Evolutionary conservation across 53 echinoderm and acorn worm species (phyloP), one percentile per base, ranked within the genome.

Genomic region (Crossaster papposus): DNA sequence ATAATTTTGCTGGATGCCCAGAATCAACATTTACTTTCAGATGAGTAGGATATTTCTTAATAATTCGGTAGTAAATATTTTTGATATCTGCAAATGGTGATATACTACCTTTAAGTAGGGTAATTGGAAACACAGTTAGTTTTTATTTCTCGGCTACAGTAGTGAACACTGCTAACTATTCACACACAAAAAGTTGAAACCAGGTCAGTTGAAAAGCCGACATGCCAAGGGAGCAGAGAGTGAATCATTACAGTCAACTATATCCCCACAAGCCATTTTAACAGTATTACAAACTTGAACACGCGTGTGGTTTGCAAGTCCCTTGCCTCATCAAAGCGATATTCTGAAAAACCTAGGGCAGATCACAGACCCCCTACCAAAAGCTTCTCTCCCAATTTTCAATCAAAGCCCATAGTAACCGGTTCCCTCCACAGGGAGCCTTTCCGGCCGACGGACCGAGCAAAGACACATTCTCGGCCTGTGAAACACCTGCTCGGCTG

Each of bases 401-500:
- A 18, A 58, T 58, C 58, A 58, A 58, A 24, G 35, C 64, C 22
- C 52, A 24, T 29, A 23, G 14, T 34, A 81, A 31, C 75, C 44
- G 44, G 75, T 13, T 33, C 68, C 68, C 75, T 24, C 75, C 75
- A 14, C 28, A 18, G 75, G 44, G 75, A 74, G 75, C 11, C 36
- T 35, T 32, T 10, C 20, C 22, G 28, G 75, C 36, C 36, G 31
- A 0, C 33, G 35, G 75, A 12, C 33, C 36, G 35, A 18, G 14
- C 35, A 13, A 36, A 68, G 68, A 68, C 68, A 18, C 28, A 17
- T 74, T 33, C 35, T 11, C 31, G 0, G 75, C 50, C 65, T 70
- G 83, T 70, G 68, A 70, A 83, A 83, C 83, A 83, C 83, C 83
- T 83, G 83, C 64, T 23, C 36, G 36, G 64, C 63, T 20, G 12